Conservation (phyloP, 2,888 invertebrate genomes). For the Parascotia fuliginaria region DNA sequence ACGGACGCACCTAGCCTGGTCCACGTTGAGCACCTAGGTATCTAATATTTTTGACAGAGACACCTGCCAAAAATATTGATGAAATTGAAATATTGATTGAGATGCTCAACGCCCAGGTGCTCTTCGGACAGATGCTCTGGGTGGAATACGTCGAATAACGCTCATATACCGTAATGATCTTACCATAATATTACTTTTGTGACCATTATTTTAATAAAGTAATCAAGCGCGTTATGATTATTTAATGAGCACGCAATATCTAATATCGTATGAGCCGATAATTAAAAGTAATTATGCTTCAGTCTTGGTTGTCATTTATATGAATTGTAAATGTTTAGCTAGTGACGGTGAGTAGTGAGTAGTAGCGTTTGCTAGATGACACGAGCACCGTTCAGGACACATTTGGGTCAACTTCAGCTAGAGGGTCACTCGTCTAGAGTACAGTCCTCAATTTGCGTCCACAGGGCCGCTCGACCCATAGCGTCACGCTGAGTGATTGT, state of each 20-base stretch:
- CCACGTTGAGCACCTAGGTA: too few relatives aligned
- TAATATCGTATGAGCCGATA: neutral
- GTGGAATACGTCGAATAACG: too few relatives aligned
- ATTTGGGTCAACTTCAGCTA: conserved; percentile 56
- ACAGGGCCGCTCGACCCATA: conserved; percentile 55
- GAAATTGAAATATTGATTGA: too few relatives aligned
- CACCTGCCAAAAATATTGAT: too few relatives aligned
- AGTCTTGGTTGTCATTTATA: conserved; percentile 15
- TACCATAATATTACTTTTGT: conserved; percentile 11
- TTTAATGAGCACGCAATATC: conserved; percentile 3
- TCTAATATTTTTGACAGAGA: too few relatives aligned
- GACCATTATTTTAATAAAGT: conserved; percentile 24
- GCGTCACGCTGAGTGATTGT: conserved; percentile 76
- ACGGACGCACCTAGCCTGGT: too few relatives aligned
- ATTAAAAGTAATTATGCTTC: conserved; percentile 22
- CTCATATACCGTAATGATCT: conserved; percentile 31
- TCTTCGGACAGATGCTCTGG: too few relatives aligned
- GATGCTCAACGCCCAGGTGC: too few relatives aligned
- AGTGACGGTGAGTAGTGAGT: too few relatives aligned
- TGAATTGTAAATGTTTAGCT: conserved; percentile 28
- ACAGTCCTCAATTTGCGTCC: conserved; percentile 71
- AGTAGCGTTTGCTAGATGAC: conserved; percentile 29
- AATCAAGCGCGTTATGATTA: conserved; percentile 1
- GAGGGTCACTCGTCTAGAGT: conserved; percentile 66
- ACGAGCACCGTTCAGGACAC: conserved; percentile 42